Conservation (phyloP, 2,888 invertebrate genomes). For the Tetragnatha montana region DNA sequence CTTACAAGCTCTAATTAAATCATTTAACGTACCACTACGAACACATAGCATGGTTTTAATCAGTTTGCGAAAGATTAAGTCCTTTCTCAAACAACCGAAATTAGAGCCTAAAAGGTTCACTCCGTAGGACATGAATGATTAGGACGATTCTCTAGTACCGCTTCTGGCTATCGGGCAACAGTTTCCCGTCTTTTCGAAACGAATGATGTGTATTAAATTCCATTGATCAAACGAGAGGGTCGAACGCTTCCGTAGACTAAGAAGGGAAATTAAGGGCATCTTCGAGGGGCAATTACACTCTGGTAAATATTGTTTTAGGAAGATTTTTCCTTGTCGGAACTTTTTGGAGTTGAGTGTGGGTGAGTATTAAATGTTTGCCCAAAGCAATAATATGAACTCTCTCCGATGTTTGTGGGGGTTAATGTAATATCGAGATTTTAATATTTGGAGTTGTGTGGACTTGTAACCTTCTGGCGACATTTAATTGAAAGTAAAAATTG, state of each 20-base stretch:
- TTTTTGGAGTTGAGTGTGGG: not conserved
- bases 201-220: not conserved
- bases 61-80: not conserved
- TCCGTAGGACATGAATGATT: not conserved
- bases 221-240: not conserved
- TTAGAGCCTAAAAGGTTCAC: not conserved
- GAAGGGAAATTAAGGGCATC: not conserved
- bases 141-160: constrained; percentile 4
- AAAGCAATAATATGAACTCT: not conserved
- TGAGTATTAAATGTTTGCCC: not conserved
- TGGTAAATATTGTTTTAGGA: not conserved
- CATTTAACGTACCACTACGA: not conserved
- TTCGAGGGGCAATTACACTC: not conserved
- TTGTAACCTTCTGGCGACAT: no score
- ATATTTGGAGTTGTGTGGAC: no score
- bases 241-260: not conserved
- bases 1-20: not conserved
- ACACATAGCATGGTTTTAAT: not conserved
- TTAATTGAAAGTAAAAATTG: no score
- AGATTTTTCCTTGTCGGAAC: not conserved
- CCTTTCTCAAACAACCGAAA: not conserved
- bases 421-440: not conserved
- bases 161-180: constrained; percentile 1
- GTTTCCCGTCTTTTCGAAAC: not conserved
- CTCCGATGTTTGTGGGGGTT: not conserved